Evolutionary conservation across 2,888 invertebrate species (phyloP).

Genomic region (Hybos culiciformis): DNA sequence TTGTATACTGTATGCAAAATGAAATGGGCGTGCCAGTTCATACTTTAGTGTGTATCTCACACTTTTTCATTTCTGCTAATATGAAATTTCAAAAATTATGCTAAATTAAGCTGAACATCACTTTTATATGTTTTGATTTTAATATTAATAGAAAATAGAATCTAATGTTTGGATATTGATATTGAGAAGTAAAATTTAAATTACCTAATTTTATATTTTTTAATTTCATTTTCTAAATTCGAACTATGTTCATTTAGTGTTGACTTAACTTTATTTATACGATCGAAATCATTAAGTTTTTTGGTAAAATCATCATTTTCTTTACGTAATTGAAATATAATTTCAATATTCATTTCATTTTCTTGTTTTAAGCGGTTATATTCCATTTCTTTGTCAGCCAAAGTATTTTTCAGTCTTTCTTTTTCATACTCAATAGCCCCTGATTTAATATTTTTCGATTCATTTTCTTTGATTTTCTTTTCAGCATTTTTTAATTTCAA

Average conservation of each 20-base stretch:
- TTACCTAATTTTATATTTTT: slow-evolving; percentile 49
- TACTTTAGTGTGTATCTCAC: not conserved
- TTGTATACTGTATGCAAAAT: too few species aligned
- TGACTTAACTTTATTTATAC: slow-evolving; percentile 68
- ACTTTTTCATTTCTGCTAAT: not conserved
- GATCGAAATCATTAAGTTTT: slow-evolving; percentile 73
- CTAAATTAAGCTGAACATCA: too few species aligned
- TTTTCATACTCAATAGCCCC: slow-evolving; percentile 45
- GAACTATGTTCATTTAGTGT: slow-evolving; percentile 63
- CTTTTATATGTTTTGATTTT: too few species aligned
- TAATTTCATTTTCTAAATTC: slow-evolving; percentile 61
- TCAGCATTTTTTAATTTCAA: slow-evolving; percentile 26
- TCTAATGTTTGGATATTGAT: slow-evolving; percentile 34
- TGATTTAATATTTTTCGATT: slow-evolving; percentile 25
- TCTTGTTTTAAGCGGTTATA: slow-evolving; percentile 55
- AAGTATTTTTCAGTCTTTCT: slow-evolving; percentile 49
- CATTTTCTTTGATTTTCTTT: slow-evolving; percentile 27
- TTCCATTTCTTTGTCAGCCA: slow-evolving; percentile 63
- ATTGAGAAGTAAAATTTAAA: slow-evolving; percentile 27
- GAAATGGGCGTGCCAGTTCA: not conserved
- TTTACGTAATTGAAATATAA: slow-evolving; percentile 55
- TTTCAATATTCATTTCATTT: slow-evolving; percentile 51
- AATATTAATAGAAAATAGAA: not conserved
- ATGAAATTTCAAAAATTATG: too few species aligned
- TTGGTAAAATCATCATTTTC: slow-evolving; percentile 67